These are phyloP conservation scores for Trichosurus vulpecula DNA, from an alignment of 2,797 vertebrate species.

Conservation along the genomic window DNA sequence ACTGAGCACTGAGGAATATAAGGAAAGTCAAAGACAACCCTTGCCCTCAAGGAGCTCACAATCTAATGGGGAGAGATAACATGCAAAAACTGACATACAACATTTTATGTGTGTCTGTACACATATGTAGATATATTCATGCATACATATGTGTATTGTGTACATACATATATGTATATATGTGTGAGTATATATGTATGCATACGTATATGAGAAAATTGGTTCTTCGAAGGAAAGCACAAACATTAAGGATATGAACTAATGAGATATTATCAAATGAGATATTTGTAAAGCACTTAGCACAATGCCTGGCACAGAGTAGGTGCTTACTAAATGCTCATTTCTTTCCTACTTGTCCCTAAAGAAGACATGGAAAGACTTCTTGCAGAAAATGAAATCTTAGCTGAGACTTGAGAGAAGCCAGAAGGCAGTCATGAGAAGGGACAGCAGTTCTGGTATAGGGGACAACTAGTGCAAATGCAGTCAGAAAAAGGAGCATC, in stretches of 20 bases:
- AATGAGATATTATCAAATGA: slow-evolving; percentile 6
- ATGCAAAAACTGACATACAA: neutral
- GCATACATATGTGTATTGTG: neutral
- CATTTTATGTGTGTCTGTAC: neutral
- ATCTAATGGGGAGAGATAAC: neutral
- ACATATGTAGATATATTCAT: neutral
- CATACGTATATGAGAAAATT: neutral
- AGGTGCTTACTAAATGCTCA: neutral
- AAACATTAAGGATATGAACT: slow-evolving; percentile 34
- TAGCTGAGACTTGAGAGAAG: neutral
- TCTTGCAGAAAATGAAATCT: neutral
- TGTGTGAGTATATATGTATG: neutral
- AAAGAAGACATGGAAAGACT: neutral
- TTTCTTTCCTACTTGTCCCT: neutral
- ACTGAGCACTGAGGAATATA: neutral
- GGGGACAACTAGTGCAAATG: neutral
- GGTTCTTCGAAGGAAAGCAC: neutral
- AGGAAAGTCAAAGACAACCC: neutral
- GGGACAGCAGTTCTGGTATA: neutral
- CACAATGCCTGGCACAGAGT: neutral
- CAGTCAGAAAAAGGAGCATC: neutral
- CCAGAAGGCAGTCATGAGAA: neutral
- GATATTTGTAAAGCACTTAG: neutral
- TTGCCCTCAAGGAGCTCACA: neutral
- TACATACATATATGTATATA: neutral